Conservation (phyloP, 2,888 invertebrate species). For the Coelinius sp. region DNA sequence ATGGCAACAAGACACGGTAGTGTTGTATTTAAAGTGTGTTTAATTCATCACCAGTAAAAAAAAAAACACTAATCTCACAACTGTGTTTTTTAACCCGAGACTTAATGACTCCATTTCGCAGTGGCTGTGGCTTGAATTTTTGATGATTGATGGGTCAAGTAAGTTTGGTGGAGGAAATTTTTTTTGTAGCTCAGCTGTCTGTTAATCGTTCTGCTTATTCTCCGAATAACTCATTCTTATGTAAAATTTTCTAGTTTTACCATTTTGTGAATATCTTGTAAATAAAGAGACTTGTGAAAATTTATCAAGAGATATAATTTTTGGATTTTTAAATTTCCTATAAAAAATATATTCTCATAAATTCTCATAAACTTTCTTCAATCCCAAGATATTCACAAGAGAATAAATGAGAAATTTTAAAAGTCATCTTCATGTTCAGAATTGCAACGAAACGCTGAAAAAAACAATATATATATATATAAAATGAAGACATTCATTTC, state of each 20-base stretch:
- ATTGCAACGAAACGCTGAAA: too few relatives aligned
- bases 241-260: too few relatives aligned
- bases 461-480: too few relatives aligned
- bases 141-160: neutral
- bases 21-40: slow-evolving; percentile 22
- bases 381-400: too few relatives aligned
- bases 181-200: neutral
- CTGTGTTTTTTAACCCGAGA: slow-evolving; percentile 8
- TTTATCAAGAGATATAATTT: too few relatives aligned
- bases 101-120: slow-evolving; percentile 22
- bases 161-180: neutral
- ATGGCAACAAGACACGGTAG: slow-evolving; percentile 18
- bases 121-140: neutral
- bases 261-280: too few relatives aligned
- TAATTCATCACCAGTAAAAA: slow-evolving; percentile 20
- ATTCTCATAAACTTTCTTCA: too few relatives aligned
- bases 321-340: too few relatives aligned
- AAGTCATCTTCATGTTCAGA: too few relatives aligned
- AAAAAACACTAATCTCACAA: slow-evolving; percentile 25
- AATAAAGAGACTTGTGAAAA: too few relatives aligned
- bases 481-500: neutral
- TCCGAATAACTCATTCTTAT: neutral
- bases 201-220: neutral
- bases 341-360: too few relatives aligned
- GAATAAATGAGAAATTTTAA: too few relatives aligned